phyloP scores from a whole-genome alignment of 2,888 invertebrate genomes.

The Thysanoteuthis rhombus region DNA sequence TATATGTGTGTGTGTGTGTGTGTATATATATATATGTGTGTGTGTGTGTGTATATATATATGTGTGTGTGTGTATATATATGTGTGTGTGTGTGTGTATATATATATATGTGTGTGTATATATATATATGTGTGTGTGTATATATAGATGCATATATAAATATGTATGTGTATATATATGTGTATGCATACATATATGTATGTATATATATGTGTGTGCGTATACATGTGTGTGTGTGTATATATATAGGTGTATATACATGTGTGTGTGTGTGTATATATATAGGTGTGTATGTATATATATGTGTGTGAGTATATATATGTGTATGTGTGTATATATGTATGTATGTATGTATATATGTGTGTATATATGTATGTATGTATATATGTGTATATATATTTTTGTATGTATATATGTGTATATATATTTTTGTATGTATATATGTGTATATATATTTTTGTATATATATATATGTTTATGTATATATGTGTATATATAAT shows the following conservation, averaged over 20 bases:
- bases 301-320: not conserved
- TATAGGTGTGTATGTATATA: not conserved
- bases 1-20: not conserved
- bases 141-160: not conserved
- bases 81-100: not conserved
- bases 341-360: not conserved
- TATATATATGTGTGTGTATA: slow-evolving; percentile 17
- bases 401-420: not conserved
- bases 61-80: not conserved
- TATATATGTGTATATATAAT: not conserved
- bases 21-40: not conserved
- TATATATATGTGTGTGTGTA: slow-evolving; percentile 1
- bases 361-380: not conserved
- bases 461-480: not conserved
- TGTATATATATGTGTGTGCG: not conserved
- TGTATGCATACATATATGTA: not conserved
- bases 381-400: not conserved
- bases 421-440: not conserved
- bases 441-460: not conserved
- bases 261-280: not conserved
- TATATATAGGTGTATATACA: not conserved
- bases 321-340: not conserved
- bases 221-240: not conserved
- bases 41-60: not conserved
- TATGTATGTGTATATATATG: not conserved